Evolutionary conservation across 2,797 vertebrate species (phyloP).

Genomic region (Champsocephalus esox): DNA sequence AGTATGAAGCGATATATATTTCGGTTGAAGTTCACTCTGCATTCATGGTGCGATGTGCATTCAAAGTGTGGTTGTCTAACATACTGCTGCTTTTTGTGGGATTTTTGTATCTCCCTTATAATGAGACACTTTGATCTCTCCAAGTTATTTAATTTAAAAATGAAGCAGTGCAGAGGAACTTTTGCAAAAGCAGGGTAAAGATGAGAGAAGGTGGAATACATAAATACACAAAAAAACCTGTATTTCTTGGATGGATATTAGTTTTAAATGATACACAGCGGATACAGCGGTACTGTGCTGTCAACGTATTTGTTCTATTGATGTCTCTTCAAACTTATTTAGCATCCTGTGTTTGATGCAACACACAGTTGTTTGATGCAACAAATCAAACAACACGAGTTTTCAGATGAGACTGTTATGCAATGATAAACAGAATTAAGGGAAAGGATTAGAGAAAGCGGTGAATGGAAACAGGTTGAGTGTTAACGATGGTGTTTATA

Average conservation of each 20-base stretch:
- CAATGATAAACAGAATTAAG: slow-evolving; percentile 22
- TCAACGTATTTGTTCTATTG: not conserved
- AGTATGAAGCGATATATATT: not conserved
- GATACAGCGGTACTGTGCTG: not conserved
- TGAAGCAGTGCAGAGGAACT: slow-evolving; percentile 33
- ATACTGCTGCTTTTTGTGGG: slow-evolving; percentile 26
- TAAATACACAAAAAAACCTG: not conserved
- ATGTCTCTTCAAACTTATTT: not conserved
- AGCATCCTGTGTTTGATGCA: not conserved
- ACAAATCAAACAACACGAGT: slow-evolving; percentile 15
- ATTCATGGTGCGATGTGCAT: not conserved
- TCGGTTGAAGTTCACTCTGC: not conserved
- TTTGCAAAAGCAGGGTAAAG: slow-evolving; percentile 15
- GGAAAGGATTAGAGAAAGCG: slow-evolving; percentile 21
- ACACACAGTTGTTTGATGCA: not conserved
- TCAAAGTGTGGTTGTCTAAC: slow-evolving; percentile 15
- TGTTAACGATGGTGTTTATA: slow-evolving; percentile 38
- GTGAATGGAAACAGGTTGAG: slow-evolving; percentile 17
- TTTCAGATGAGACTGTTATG: slow-evolving; percentile 26
- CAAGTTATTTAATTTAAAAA: slow-evolving; percentile 35
- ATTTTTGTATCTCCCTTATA: slow-evolving; percentile 39
- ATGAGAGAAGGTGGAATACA: slow-evolving; percentile 33
- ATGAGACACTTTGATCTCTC: slow-evolving; percentile 59
- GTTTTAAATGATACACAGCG: too few relatives aligned
- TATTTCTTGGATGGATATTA: too few relatives aligned